phyloP scores from a whole-genome alignment of 2,113 vertebrate species.

The Oreotrochilus melanogaster region DNA sequence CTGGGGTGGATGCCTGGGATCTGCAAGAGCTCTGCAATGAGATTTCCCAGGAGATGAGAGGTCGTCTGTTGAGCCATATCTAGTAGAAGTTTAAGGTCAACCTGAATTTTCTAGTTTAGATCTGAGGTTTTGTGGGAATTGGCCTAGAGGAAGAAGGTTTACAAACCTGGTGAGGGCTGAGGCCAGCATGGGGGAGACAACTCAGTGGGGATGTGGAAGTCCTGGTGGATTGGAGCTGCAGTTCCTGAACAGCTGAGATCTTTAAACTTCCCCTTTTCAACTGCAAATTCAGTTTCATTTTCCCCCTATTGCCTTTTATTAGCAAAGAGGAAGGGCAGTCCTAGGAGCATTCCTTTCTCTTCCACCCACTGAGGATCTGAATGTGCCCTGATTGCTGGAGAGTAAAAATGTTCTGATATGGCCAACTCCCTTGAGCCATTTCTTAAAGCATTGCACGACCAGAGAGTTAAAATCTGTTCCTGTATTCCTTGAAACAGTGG shows the following conservation, averaged over 20 bases:
- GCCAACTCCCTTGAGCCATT: not conserved
- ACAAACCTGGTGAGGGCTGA: not conserved
- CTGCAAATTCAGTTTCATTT: not conserved
- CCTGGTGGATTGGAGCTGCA: not conserved
- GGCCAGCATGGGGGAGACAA: not conserved
- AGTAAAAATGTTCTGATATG: not conserved
- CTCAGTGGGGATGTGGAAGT: accelerated
- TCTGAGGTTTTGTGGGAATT: not conserved
- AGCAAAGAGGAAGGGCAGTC: not conserved
- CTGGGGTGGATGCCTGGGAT: not conserved
- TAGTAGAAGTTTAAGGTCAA: not conserved
- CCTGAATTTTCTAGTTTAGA: not conserved
- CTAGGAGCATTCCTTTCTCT: not conserved
- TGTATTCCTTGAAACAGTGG: not conserved
- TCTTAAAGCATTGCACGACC: not conserved
- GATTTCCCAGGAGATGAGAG: not conserved
- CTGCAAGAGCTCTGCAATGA: not conserved
- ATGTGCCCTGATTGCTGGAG: not conserved
- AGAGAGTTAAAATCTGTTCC: not conserved
- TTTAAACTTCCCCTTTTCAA: not conserved
- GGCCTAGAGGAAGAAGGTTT: not conserved
- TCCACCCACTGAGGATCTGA: not conserved
- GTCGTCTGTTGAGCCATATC: not conserved
- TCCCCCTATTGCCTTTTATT: not conserved
- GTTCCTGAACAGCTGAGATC: not conserved